These are phyloP conservation scores for Leptodactylus fallax DNA, from an alignment of 2,797 vertebrate species.

Conservation along the genomic window DNA sequence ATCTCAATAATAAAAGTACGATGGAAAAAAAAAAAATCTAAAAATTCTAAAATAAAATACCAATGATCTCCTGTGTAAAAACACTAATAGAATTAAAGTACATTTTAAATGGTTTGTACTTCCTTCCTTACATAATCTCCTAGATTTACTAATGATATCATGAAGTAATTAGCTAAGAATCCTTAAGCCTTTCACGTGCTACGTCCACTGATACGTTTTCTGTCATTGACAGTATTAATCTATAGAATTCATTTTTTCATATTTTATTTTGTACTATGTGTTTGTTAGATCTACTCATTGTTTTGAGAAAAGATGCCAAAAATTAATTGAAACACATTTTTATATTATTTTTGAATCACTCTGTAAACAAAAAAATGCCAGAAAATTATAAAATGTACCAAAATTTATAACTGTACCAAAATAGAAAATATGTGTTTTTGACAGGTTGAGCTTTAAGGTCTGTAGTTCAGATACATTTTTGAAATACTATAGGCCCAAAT, in stretches of 20 bases:
- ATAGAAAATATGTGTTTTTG: background rate
- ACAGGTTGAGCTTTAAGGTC: background rate
- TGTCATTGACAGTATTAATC: too few species aligned
- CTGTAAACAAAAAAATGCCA: too few species aligned
- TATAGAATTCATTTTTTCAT: too few species aligned
- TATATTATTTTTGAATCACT: too few species aligned
- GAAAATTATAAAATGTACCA: background rate
- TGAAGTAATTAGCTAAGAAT: slow-evolving; percentile 13
- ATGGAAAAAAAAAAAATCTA: too few species aligned
- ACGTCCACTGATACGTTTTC: background rate
- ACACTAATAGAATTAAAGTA: background rate
- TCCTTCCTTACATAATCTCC: background rate
- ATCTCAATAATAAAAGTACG: too few species aligned
- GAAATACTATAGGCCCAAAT: background rate
- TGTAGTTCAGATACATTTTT: background rate
- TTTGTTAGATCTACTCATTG: too few species aligned
- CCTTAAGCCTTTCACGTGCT: background rate
- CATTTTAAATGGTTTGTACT: slow-evolving; percentile 10
- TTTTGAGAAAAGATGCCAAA: too few species aligned
- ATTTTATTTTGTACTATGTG: too few species aligned
- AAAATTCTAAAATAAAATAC: background rate
- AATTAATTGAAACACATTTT: too few species aligned
- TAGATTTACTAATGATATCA: slow-evolving; percentile 37
- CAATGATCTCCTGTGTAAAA: background rate
- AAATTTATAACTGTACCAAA: background rate